A percentile compares a stretch with the other conserved stretches of the same genome.
Evolutionary conservation across 2,888 invertebrate species (phyloP).

Genomic region (Hydrotaea diabolus): DNA sequence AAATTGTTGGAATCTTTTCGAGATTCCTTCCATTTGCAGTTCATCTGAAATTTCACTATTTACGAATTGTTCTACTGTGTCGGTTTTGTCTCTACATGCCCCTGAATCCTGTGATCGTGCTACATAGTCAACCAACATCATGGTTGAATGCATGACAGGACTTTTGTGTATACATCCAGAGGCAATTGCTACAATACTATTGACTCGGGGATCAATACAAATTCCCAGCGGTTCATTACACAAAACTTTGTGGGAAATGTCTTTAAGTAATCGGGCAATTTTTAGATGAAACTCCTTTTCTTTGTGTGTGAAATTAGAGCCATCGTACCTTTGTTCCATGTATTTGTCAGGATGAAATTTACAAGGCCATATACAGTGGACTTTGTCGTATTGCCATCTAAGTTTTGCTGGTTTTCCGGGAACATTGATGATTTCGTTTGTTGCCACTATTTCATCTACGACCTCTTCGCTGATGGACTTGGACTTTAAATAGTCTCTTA

Average conservation of each 20-base stretch:
- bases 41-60: constrained; percentile 73
- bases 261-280: constrained; percentile 83
- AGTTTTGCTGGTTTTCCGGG: constrained; percentile 85
- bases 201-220: constrained; percentile 87
- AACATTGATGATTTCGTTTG: constrained; percentile 83
- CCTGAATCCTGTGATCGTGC: constrained; percentile 92
- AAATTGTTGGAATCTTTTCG: constrained; percentile 78
- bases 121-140: constrained; percentile 92
- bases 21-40: constrained; percentile 80
- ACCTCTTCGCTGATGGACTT: constrained; percentile 65
- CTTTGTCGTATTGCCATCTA: constrained; percentile 85
- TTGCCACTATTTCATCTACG: constrained; percentile 75
- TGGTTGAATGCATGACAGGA: constrained; percentile 91
- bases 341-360: constrained; percentile 91
- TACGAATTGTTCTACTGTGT: background rate
- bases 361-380: constrained; percentile 87
- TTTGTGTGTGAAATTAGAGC: constrained; percentile 83
- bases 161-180: constrained; percentile 82
- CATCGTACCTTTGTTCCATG: constrained; percentile 85
- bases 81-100: constrained; percentile 82
- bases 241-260: constrained; percentile 73
- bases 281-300: constrained; percentile 83
- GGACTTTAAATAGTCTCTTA: constrained; percentile 48
- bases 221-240: constrained; percentile 82
- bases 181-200: constrained; percentile 86